Percentiles rank a stretch among this genome's conserved stretches.
Evolutionary conservation across 1,140 invertebrate species (phyloP).

Genomic region (Neocloeon triangulifer): DNA sequence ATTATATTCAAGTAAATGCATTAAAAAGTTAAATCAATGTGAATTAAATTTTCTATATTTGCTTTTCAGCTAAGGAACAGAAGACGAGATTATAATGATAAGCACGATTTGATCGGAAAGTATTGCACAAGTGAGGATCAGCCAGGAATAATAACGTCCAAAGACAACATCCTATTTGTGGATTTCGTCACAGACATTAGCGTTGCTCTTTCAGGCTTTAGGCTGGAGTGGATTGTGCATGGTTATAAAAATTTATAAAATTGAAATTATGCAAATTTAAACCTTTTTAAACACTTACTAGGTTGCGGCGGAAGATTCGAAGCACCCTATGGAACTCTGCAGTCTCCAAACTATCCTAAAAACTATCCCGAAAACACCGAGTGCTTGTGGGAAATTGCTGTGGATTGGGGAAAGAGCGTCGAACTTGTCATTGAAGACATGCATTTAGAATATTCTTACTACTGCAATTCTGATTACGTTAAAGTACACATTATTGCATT

Average conservation of each 20-base stretch:
- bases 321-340: constrained; percentile 18
- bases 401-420: constrained; percentile 36
- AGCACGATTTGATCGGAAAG: too few species aligned
- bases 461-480: too few species aligned
- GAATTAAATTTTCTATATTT: constrained; percentile 1
- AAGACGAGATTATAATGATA: too few species aligned
- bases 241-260: constrained; percentile 21
- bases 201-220: constrained; percentile 18
- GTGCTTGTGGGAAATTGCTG: constrained; percentile 57
- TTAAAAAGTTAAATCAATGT: too few species aligned
- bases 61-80: constrained; percentile 8
- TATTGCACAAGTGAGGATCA: constrained; percentile 14
- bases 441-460: too few species aligned
- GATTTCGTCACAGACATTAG: constrained; percentile 18
- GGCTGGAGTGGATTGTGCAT: constrained; percentile 27
- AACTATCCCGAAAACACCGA: constrained; percentile 30
- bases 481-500: too few species aligned
- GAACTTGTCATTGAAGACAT: constrained; percentile 40
- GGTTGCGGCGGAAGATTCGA: constrained; percentile 22
- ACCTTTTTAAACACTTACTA: too few species aligned
- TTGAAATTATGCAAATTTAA: constrained; percentile 1
- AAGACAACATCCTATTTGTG: constrained; percentile 15
- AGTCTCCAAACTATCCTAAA: constrained; percentile 52
- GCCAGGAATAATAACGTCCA: constrained; percentile 11
- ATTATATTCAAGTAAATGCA: too few species aligned